These are phyloP conservation scores for Myotis myotis DNA, from an alignment of 2,797 vertebrate genomes.

Conservation along the genomic window DNA sequence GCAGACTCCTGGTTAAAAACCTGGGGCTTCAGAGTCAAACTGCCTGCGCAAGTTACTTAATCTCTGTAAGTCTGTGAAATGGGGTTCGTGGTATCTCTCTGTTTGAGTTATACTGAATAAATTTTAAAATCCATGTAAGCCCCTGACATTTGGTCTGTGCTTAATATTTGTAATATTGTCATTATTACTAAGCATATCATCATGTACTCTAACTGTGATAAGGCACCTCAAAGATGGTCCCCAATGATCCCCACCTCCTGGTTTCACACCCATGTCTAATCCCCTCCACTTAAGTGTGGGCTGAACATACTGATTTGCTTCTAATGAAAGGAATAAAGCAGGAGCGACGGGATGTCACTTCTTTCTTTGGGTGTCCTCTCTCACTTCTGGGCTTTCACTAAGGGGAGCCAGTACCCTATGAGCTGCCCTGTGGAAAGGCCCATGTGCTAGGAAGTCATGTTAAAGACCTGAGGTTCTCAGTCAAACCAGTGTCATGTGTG, in stretches of 20 bases:
- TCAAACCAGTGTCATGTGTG: not conserved
- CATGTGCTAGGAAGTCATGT: not conserved
- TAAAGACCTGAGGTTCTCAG: not conserved
- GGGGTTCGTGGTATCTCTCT: not conserved
- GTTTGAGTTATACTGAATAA: not conserved
- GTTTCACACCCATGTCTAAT: not conserved
- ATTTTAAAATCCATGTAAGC: not conserved
- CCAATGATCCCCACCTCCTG: not conserved
- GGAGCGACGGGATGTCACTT: not conserved
- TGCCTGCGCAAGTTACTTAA: not conserved
- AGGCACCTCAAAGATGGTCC: not conserved
- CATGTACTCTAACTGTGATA: not conserved
- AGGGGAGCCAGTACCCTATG: not conserved
- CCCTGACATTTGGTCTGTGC: not conserved
- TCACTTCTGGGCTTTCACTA: not conserved
- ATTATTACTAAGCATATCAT: not conserved
- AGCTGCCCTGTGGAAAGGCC: not conserved
- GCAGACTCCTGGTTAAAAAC: not conserved
- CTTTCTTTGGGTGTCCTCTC: not conserved
- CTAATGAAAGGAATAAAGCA: not conserved
- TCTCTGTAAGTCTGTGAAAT: not conserved
- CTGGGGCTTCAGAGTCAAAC: not conserved
- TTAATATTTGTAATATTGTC: not conserved
- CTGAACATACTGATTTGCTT: not conserved
- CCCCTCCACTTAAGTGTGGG: not conserved